A percentile compares a stretch with the other conserved stretches of the same genome.
Evolutionary conservation across 2,113 vertebrate genomes (phyloP).

Genomic region (Pitta sordida): DNA sequence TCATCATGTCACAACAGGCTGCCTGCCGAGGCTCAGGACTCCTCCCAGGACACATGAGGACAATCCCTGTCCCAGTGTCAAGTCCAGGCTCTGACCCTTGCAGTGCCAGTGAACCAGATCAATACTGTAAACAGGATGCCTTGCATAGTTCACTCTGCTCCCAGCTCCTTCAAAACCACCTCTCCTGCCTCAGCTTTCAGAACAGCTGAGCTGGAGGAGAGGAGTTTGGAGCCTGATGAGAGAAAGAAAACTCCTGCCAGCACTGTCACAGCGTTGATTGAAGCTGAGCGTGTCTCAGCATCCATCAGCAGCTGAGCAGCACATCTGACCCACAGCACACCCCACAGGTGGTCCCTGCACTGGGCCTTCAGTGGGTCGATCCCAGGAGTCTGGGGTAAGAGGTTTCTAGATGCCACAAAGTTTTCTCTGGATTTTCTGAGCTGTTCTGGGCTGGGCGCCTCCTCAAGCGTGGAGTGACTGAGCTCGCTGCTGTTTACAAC

Average conservation of each 20-base stretch:
- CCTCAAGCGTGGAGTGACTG: neutral
- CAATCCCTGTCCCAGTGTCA: neutral
- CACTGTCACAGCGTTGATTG: neutral
- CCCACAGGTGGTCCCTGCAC: accelerated
- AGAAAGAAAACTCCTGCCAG: neutral
- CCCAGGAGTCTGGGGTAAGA: accelerated
- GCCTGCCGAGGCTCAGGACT: neutral
- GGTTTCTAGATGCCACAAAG: neutral
- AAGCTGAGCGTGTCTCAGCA: neutral
- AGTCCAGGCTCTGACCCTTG: neutral
- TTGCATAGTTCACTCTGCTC: neutral
- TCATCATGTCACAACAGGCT: accelerated
- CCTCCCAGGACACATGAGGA: neutral
- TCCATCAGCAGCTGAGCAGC: neutral
- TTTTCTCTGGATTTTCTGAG: neutral
- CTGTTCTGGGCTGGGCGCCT: neutral
- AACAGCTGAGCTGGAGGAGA: neutral
- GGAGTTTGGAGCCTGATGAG: neutral
- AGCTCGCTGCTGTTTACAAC: neutral
- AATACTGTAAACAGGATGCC: accelerated
- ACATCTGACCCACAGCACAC: neutral
- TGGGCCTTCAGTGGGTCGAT: accelerated
- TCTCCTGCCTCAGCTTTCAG: neutral
- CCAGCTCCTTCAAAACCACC: neutral
- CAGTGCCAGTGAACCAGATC: neutral